Conservation (phyloP, 2,888 invertebrate species). For the Dioctria rufipes region DNA sequence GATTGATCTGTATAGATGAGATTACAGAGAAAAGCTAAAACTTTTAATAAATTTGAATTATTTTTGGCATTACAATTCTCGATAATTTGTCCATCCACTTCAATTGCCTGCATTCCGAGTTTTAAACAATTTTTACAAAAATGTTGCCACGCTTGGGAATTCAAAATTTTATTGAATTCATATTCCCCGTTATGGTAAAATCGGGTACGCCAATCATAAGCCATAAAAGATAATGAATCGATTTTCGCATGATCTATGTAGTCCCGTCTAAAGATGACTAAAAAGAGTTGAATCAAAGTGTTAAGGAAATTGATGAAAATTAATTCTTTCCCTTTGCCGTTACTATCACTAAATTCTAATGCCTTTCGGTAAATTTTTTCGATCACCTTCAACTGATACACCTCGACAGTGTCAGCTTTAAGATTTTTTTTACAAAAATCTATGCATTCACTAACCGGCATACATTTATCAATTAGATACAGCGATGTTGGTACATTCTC, state of each 20-base stretch:
- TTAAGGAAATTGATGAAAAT: constrained; percentile 74
- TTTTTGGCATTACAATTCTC: constrained; percentile 64
- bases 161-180: constrained; percentile 66
- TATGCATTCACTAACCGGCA: constrained; percentile 74
- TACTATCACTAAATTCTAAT: constrained; percentile 62
- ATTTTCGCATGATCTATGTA: constrained; percentile 67
- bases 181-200: constrained; percentile 49
- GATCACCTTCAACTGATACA: constrained; percentile 75
- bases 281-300: constrained; percentile 73
- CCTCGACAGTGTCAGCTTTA: constrained; percentile 77
- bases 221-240: constrained; percentile 68
- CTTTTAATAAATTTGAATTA: constrained; percentile 73
- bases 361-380: constrained; percentile 74
- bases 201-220: constrained; percentile 66
- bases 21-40: constrained; percentile 74
- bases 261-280: constrained; percentile 72
- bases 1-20: constrained; percentile 74
- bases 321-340: constrained; percentile 62
- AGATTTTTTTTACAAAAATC: constrained; percentile 75
- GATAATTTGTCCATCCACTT: constrained; percentile 67
- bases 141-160: constrained; percentile 73
- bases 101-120: constrained; percentile 74
- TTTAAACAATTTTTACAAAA: constrained; percentile 79
- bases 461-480: constrained; percentile 75
- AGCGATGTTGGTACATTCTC: constrained; percentile 75